A percentile compares a stretch with the other conserved stretches of the same genome.
phyloP scores from a whole-genome alignment of 1,140 invertebrate genomes.

The Drosophila repletoides region DNA sequence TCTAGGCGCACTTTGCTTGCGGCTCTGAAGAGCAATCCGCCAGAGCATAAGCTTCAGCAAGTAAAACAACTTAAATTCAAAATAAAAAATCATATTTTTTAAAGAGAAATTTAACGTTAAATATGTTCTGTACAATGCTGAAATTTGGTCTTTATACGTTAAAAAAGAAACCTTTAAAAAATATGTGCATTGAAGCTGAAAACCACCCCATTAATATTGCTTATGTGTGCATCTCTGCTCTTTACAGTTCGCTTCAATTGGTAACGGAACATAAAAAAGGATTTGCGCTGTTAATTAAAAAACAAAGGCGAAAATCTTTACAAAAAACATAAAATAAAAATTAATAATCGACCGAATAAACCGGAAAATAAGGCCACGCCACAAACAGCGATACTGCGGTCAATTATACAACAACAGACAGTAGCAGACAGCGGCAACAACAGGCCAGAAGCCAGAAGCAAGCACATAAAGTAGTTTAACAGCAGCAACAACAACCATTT shows the following conservation, averaged over 20 bases:
- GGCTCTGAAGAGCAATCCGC: slow-evolving; percentile 14
- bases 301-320: slow-evolving; percentile 21
- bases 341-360: background rate
- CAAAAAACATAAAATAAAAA: slow-evolving; percentile 5
- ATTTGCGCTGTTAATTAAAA: slow-evolving; percentile 25
- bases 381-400: slow-evolving; percentile 70
- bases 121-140: background rate
- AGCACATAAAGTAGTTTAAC: slow-evolving; percentile 25
- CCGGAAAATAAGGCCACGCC: slow-evolving; percentile 52
- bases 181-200: background rate
- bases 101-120: background rate
- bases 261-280: slow-evolving; percentile 21
- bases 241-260: slow-evolving; percentile 51
- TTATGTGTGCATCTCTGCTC: slow-evolving; percentile 7
- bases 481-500: slow-evolving; percentile 59
- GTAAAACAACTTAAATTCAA: background rate
- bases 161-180: background rate
- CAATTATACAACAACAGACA: slow-evolving; percentile 44
- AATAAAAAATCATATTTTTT: background rate
- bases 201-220: slow-evolving; percentile 4
- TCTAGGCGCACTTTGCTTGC: slow-evolving; percentile 37
- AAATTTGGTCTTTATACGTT: too few relatives aligned
- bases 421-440: slow-evolving; percentile 12
- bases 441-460: slow-evolving; percentile 15
- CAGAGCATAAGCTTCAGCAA: background rate